Conservation (phyloP, 1,140 invertebrate species). For the Battus philenor region DNA sequence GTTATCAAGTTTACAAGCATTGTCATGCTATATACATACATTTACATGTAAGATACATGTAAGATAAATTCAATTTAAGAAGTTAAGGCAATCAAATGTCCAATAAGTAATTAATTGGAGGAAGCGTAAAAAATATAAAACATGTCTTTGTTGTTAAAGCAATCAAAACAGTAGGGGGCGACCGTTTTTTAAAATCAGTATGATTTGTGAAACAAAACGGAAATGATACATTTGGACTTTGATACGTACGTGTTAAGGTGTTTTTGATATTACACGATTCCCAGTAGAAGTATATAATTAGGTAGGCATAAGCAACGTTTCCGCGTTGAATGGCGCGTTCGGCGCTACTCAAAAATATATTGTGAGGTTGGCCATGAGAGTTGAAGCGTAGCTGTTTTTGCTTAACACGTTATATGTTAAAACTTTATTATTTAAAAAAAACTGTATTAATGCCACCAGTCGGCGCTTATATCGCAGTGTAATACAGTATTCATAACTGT, state of each 20-base stretch:
- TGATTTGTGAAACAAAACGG: constrained; percentile 5
- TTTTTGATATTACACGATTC: constrained; percentile 21
- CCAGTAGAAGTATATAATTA: constrained; percentile 24
- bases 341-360: constrained; percentile 61
- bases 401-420: constrained; percentile 72
- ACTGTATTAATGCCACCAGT: constrained; percentile 47
- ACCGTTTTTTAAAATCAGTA: too few relatives aligned
- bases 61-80: too few relatives aligned
- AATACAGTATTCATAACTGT: constrained; percentile 47
- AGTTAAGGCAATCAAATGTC: too few relatives aligned
- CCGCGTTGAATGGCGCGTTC: constrained; percentile 35
- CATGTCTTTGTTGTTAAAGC: too few relatives aligned
- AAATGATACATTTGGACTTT: constrained; percentile 12
- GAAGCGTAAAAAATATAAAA: too few relatives aligned
- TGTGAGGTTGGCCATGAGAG: constrained; percentile 70
- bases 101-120: too few relatives aligned
- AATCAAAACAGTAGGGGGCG: too few relatives aligned
- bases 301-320: constrained; percentile 37
- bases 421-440: constrained; percentile 69
- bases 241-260: constrained; percentile 13
- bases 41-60: too few relatives aligned
- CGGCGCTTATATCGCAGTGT: constrained; percentile 45
- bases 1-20: too few relatives aligned
- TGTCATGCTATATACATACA: too few relatives aligned
- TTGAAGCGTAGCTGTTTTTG: constrained; percentile 66